A percentile compares a stretch with the other conserved stretches of the same genome.
phyloP scores from a whole-genome alignment of 1,140 invertebrate species.

The Helicoverpa armigera region DNA sequence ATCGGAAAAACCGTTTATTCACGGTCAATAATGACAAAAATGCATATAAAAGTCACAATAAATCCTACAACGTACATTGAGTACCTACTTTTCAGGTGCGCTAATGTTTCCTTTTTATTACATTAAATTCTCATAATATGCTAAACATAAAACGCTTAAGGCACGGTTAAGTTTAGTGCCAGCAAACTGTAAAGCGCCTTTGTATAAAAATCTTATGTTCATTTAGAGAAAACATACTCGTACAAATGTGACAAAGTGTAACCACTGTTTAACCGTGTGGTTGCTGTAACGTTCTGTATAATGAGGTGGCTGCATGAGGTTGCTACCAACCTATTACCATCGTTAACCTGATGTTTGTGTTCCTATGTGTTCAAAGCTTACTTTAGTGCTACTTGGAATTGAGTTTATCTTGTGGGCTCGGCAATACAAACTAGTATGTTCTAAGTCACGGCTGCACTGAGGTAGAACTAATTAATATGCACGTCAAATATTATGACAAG shows the following conservation, averaged over 20 bases:
- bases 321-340: conserved; percentile 31
- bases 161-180: too few species aligned
- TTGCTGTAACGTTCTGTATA: conserved; percentile 25
- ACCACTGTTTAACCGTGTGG: conserved; percentile 2
- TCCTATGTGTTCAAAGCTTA: conserved; percentile 32
- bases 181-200: too few species aligned
- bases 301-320: conserved; percentile 28
- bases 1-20: too few species aligned
- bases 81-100: too few species aligned
- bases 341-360: conserved; percentile 30
- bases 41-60: too few species aligned
- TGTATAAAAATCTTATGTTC: too few species aligned
- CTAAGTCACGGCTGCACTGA: background rate
- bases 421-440: background rate
- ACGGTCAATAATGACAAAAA: too few species aligned
- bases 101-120: too few species aligned
- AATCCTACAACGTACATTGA: too few species aligned
- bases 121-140: too few species aligned
- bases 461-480: conserved; percentile 3
- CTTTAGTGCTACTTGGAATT: conserved; percentile 17
- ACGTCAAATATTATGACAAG: conserved; percentile 19
- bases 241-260: conserved; percentile 8
- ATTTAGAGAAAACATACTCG: background rate
- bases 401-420: conserved; percentile 40
- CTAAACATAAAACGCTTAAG: too few species aligned